These are phyloP conservation scores for Euzophera pinguis DNA, from an alignment of 2,888 invertebrate species.

Conservation along the genomic window DNA sequence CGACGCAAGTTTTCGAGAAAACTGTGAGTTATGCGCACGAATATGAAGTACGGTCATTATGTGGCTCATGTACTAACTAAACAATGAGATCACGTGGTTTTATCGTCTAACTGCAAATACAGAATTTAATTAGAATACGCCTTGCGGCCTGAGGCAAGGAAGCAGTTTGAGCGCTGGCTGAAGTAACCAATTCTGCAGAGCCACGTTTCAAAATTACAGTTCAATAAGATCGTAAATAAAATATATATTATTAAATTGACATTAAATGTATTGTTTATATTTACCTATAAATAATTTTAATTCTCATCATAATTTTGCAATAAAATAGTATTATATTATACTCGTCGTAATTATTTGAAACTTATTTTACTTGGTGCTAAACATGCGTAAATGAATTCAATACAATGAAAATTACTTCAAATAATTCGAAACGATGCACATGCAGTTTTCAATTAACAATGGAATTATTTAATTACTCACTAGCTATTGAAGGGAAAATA, in stretches of 20 bases:
- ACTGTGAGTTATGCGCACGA: constrained; percentile 61
- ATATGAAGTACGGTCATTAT: constrained; percentile 45
- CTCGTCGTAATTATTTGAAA: not conserved
- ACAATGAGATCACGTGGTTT: constrained; percentile 14
- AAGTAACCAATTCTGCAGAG: constrained; percentile 7
- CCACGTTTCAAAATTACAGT: constrained; percentile 7
- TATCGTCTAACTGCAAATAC: constrained; percentile 14
- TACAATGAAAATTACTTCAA: not conserved
- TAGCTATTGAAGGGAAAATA: not conserved
- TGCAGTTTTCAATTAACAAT: not conserved
- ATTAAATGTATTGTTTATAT: not conserved
- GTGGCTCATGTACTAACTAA: constrained; percentile 24
- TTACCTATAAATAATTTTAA: not conserved
- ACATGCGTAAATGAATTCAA: not conserved
- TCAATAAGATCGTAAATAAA: constrained; percentile 1
- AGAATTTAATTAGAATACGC: constrained; percentile 12
- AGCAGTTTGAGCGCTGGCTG: not conserved
- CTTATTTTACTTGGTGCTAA: not conserved
- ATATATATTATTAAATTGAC: not conserved
- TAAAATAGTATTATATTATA: not conserved
- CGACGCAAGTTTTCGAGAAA: constrained; percentile 66
- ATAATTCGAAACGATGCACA: no score
- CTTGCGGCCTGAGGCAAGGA: not conserved
- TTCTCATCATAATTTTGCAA: not conserved
- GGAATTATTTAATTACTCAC: constrained; percentile 4